These are phyloP conservation scores for Meiosimyza decipiens DNA, from an alignment of 2,888 invertebrate genomes.

Conservation along the genomic window DNA sequence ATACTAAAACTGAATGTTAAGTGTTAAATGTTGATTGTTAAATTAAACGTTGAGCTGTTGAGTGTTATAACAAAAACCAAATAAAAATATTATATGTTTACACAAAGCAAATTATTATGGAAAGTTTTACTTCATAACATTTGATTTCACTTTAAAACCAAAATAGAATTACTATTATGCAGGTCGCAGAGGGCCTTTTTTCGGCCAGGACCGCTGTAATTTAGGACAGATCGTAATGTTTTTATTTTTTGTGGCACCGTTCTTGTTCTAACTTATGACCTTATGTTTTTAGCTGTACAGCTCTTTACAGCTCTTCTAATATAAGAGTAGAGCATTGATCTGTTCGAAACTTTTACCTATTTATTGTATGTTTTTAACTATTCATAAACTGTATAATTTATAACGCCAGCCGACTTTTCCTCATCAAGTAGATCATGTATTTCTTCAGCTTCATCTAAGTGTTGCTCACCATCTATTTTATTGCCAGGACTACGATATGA, in stretches of 20 bases:
- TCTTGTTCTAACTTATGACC: too few relatives aligned
- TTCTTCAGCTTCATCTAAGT: conserved; percentile 55
- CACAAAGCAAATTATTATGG: too few relatives aligned
- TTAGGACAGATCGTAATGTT: too few relatives aligned
- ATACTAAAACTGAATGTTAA: conserved; percentile 11
- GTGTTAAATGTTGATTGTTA: conserved; percentile 19
- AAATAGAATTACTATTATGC: too few relatives aligned
- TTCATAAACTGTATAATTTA: conserved; percentile 52
- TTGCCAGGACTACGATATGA: conserved; percentile 53
- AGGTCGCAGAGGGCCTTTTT: too few relatives aligned
- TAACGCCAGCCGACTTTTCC: conserved; percentile 50
- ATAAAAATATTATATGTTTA: not conserved
- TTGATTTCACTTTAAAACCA: too few relatives aligned
- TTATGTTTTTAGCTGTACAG: too few relatives aligned
- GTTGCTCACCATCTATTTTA: conserved; percentile 55
- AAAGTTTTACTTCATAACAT: too few relatives aligned
- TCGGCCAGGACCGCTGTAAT: too few relatives aligned
- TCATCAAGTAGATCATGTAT: conserved; percentile 57
- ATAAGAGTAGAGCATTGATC: too few relatives aligned
- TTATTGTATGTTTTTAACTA: conserved; percentile 36
- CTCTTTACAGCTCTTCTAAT: too few relatives aligned
- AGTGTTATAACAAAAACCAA: conserved; percentile 3
- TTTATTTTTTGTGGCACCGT: too few relatives aligned
- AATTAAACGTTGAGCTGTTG: conserved; percentile 4
- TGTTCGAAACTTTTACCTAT: not conserved